Conservation (phyloP, 2,113 vertebrate genomes). For the Epinephelus lanceolatus region DNA sequence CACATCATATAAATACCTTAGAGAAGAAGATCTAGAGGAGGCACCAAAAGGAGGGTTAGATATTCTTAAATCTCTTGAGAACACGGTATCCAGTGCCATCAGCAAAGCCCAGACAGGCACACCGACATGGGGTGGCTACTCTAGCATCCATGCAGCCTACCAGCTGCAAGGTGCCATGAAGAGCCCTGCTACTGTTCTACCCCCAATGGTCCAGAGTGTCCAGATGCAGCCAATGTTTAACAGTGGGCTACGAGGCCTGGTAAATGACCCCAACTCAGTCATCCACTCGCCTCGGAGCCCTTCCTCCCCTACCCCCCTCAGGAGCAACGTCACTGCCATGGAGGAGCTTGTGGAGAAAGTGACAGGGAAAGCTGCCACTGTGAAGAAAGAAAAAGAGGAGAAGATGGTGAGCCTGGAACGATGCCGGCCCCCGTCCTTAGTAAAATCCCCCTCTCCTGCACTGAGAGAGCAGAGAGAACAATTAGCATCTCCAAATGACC, state of each 20-base stretch:
- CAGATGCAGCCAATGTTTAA: conserved; percentile 93
- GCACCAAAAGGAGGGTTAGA: conserved; percentile 95
- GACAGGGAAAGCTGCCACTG: conserved; percentile 90
- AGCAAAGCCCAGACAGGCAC: conserved; percentile 99
- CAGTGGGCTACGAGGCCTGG: conserved; percentile 82
- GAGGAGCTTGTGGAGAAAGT: conserved; percentile 99
- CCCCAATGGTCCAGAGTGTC: conserved; percentile 86
- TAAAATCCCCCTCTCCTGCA: conserved; percentile 88
- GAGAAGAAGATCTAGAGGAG: conserved; percentile 97
- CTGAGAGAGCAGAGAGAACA: conserved; percentile 92
- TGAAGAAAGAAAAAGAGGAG: conserved; percentile 92
- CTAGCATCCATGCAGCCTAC: conserved; percentile 98
- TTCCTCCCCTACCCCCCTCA: conserved; percentile 92
- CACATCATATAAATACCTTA: conserved; percentile 94
- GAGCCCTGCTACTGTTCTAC: conserved; percentile 85
- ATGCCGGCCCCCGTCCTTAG: conserved; percentile 73
- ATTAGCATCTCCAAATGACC: conserved; percentile 87
- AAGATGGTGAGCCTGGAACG: conserved; percentile 83
- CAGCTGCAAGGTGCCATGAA: conserved; percentile 94
- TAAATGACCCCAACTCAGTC: conserved; percentile 89
- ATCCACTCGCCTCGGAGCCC: conserved; percentile 91
- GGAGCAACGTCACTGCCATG: conserved; percentile 98
- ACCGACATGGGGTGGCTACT: conserved; percentile 98
- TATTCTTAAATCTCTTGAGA: conserved; percentile 98
- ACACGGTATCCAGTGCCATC: conserved; percentile 97